Percentiles rank a stretch among this genome's conserved stretches.
Conservation (phyloP, 37 sponge, comb jelly and placozoan genomes). For the Agelas oroides region DNA sequence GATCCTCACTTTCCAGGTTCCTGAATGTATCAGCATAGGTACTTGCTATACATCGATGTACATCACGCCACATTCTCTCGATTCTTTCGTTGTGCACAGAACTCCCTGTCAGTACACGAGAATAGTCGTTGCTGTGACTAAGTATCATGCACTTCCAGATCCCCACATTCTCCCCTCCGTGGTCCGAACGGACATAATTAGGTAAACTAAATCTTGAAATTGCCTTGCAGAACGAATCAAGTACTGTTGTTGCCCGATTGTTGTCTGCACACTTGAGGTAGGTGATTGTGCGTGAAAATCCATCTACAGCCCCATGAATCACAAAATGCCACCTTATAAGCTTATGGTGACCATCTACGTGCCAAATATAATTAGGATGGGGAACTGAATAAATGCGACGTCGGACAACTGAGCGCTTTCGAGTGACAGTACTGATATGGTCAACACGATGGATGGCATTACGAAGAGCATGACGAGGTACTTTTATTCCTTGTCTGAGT, state of each 20-base stretch:
- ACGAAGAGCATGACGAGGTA: too few species aligned
- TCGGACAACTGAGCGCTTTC: too few species aligned
- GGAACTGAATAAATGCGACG: too few species aligned
- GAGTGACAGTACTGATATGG: too few species aligned
- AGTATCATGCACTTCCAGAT: neutral
- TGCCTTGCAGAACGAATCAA: neutral
- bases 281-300: slow-evolving; percentile 11
- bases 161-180: neutral
- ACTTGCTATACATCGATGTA: slow-evolving; percentile 3
- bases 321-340: too few species aligned
- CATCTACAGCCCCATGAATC: too few species aligned
- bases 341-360: too few species aligned
- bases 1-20: neutral
- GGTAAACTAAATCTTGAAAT: neutral
- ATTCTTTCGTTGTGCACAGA: slow-evolving; percentile 29
- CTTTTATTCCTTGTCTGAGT: too few species aligned
- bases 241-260: slow-evolving; percentile 1
- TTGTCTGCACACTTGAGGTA: slow-evolving; percentile 16
- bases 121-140: neutral
- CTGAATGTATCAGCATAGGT: too few species aligned
- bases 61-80: slow-evolving; percentile 25
- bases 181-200: slow-evolving; percentile 3
- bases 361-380: too few species aligned
- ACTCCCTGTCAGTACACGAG: slow-evolving; percentile 11
- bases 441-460: too few species aligned